These are phyloP conservation scores for Oryzias melastigma DNA, from an alignment of 2,113 vertebrate genomes.

Conservation along the genomic window DNA sequence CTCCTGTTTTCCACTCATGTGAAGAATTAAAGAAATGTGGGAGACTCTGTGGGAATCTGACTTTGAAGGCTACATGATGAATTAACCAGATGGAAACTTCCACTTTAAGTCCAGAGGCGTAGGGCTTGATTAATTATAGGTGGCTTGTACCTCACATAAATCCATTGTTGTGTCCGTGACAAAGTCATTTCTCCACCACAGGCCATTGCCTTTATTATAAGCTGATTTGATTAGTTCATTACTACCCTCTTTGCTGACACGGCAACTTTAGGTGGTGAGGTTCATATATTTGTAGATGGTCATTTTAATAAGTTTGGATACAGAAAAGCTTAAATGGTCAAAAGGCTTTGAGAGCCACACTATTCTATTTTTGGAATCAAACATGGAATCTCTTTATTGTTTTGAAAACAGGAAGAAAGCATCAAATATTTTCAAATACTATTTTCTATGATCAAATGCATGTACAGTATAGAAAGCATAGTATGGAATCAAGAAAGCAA, in stretches of 20 bases:
- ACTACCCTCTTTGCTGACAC: slow-evolving; percentile 24
- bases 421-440: too few relatives aligned
- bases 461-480: too few relatives aligned
- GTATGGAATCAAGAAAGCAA: too few relatives aligned
- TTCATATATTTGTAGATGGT: slow-evolving; percentile 30
- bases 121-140: slow-evolving; percentile 30
- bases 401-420: background rate
- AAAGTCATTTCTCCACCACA: slow-evolving; percentile 44
- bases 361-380: slow-evolving; percentile 31
- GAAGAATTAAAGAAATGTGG: slow-evolving; percentile 18
- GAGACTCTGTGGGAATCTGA: slow-evolving; percentile 34
- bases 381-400: slow-evolving; percentile 10
- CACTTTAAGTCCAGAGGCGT: slow-evolving; percentile 13
- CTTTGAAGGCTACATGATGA: slow-evolving; percentile 17
- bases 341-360: slow-evolving; percentile 11
- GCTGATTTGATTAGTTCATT: slow-evolving; percentile 34
- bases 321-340: slow-evolving; percentile 44
- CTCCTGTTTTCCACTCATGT: slow-evolving; percentile 22
- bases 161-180: slow-evolving; percentile 14
- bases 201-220: slow-evolving; percentile 32
- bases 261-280: slow-evolving; percentile 5
- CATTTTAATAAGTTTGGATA: slow-evolving; percentile 21
- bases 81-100: slow-evolving; percentile 15
- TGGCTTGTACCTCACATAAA: slow-evolving; percentile 5
- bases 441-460: too few relatives aligned